These are phyloP conservation scores for Sus cebifrons DNA, from an alignment of 2,797 vertebrate species.

Conservation along the genomic window DNA sequence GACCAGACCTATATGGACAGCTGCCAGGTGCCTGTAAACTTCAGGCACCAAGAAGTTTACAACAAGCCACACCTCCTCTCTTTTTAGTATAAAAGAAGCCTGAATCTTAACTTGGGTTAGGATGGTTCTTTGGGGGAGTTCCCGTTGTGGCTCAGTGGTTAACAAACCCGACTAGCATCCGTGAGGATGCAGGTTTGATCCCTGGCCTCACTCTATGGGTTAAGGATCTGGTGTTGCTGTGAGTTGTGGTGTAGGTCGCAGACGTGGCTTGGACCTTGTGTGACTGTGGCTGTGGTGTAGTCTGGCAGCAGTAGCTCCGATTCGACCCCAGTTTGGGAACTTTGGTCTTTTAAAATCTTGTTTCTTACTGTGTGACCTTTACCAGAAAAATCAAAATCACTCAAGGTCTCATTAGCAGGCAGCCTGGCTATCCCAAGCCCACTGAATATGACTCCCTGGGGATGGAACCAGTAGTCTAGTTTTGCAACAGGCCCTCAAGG, in stretches of 20 bases:
- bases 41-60: not conserved
- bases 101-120: not conserved
- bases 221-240: too few species aligned
- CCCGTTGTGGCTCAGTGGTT: too few species aligned
- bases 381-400: constrained; percentile 20
- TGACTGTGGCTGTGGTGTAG: too few species aligned
- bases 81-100: not conserved
- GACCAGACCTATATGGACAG: not conserved
- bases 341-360: not conserved
- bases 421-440: not conserved
- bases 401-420: not conserved
- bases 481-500: not conserved
- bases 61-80: not conserved
- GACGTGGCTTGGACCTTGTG: too few species aligned
- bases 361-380: not conserved
- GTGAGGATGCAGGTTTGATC: too few species aligned
- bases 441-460: not conserved
- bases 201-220: too few species aligned
- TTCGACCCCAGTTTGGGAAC: too few species aligned
- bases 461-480: not conserved
- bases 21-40: not conserved
- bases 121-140: not conserved
- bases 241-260: too few species aligned
- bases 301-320: too few species aligned
- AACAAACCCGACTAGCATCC: too few species aligned